Evolutionary conservation across 2,113 vertebrate species (phyloP), one percentile per base, ranked within the genome.

Genomic region (Paralichthys olivaceus): DNA sequence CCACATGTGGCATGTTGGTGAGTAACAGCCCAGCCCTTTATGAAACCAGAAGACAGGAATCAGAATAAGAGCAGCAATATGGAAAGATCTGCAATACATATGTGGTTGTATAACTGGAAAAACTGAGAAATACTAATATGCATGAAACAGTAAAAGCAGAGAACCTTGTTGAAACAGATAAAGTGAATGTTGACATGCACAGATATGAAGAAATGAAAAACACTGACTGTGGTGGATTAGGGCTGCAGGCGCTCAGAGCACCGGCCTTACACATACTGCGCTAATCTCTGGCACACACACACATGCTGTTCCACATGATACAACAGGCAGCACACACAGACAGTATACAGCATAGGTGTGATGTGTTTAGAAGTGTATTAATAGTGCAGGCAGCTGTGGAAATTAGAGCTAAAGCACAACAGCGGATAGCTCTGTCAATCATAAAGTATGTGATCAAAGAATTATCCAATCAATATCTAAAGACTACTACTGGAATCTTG

Each of bases 251-350:
- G 3, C 69, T 76, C 20, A 40, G 37, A 75, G 71, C 40, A 3
- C 12, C 51, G 62, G 57, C 37, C 29, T 64, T 43, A 28, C 19
- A 75, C 54, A 60, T 22, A 71, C 73, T 72, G 68, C 9, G 1
- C 22, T 80, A 82, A 84, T 86, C 84, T 83, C 65, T 80, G 75
- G n/a, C 72, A 69, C 53, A 45, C 60, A 72, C 22, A 26, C 55
- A 57, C 54, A 56, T 3, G 5, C 51, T n/a, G 49, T n/a, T 58
- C n/a, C 3, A 13, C 55, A 58, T 22, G 51, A 22, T n/a, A 14
- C 58, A 37, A 9, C 28, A 12, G 57, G 19, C 28, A 32, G 57
- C 26, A 32, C 57, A 59, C 8, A n/a, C 19, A 34, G 9, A 59
- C 49, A 49, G 2, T 26, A 17, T 56, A 56, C 25, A 58, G 2